phyloP scores from a whole-genome alignment of 1,140 invertebrate genomes.

The Sarcophaga bullata region DNA sequence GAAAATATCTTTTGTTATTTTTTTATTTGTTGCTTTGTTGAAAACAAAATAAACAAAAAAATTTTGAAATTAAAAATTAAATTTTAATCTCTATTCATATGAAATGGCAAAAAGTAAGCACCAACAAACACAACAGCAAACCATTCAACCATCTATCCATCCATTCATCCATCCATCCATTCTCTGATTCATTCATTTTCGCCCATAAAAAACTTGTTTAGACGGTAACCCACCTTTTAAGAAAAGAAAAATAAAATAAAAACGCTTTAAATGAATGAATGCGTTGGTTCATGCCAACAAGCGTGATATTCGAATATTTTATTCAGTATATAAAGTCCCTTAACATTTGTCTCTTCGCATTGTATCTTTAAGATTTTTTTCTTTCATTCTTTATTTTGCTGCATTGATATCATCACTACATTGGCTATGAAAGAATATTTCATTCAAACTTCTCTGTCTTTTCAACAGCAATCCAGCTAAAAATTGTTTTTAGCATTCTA shows the following conservation, averaged over 20 bases:
- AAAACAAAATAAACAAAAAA: slow-evolving; percentile 10
- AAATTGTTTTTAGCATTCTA: neutral
- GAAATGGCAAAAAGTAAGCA: neutral
- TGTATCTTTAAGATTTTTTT: slow-evolving; percentile 9
- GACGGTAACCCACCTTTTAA: neutral
- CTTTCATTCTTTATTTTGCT: neutral
- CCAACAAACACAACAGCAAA: too few relatives aligned
- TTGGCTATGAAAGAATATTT: neutral
- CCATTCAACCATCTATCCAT: too few relatives aligned
- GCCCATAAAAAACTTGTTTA: neutral
- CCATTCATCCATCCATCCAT: too few relatives aligned
- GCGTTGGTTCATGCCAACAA: neutral
- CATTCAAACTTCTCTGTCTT: slow-evolving; percentile 2
- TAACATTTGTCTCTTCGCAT: neutral
- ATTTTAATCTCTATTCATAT: slow-evolving; percentile 27
- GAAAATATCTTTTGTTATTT: slow-evolving; percentile 7
- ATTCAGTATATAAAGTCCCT: neutral
- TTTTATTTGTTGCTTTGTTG: slow-evolving; percentile 16
- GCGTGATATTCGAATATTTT: too few relatives aligned
- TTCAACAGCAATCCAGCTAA: neutral
- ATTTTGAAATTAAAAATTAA: slow-evolving; percentile 17
- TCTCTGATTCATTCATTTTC: too few relatives aligned
- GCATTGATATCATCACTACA: neutral
- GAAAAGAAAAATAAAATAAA: neutral
- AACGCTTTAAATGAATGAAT: neutral